These are phyloP conservation scores for Myiotriccus ornatus DNA, from an alignment of 2,797 vertebrate species.

Conservation along the genomic window DNA sequence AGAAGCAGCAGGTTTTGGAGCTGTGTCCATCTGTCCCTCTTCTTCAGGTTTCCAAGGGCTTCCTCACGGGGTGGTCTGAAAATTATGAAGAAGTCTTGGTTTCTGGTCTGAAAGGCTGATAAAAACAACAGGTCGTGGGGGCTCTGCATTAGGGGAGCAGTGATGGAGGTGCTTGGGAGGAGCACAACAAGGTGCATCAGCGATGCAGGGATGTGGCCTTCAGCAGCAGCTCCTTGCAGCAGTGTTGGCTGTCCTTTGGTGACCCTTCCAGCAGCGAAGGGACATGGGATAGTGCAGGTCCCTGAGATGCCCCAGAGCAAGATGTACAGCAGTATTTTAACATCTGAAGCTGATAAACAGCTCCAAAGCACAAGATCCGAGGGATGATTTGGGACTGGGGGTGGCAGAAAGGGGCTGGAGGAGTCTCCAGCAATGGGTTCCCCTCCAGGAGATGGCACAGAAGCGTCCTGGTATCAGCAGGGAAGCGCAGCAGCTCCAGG, in stretches of 20 bases:
- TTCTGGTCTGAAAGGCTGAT: background rate
- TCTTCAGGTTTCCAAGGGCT: background rate
- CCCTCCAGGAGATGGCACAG: background rate
- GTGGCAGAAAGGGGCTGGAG: background rate
- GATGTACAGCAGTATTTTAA: background rate
- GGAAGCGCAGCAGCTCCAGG: background rate
- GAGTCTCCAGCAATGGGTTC: background rate
- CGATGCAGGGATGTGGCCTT: background rate
- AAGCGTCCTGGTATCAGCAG: background rate
- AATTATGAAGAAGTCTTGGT: background rate
- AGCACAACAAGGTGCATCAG: background rate
- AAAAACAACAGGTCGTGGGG: background rate
- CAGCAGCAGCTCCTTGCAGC: background rate
- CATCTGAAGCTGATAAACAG: fast-evolving
- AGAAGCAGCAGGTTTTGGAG: background rate
- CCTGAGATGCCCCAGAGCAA: background rate
- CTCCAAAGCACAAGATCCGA: background rate
- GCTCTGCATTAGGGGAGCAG: background rate
- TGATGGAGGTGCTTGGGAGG: background rate
- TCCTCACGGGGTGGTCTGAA: background rate
- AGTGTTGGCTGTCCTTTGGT: background rate
- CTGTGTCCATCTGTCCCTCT: background rate
- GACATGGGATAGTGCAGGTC: background rate
- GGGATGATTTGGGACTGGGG: background rate
- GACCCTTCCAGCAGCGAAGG: background rate